These are phyloP conservation scores for Sinocyclocheilus anophthalmus DNA, from an alignment of 2,113 vertebrate species.

Conservation along the genomic window DNA sequence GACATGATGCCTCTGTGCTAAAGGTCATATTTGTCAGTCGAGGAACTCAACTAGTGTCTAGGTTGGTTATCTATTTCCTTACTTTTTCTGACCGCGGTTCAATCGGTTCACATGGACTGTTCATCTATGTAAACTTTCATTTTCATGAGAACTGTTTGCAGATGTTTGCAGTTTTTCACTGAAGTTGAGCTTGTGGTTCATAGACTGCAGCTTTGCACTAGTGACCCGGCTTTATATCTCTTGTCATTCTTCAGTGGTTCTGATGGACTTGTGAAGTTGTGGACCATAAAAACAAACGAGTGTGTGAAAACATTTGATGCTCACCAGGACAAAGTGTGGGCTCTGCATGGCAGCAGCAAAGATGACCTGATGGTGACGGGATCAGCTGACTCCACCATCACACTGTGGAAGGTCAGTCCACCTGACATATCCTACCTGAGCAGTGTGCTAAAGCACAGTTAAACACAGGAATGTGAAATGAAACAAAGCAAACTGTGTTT, in stretches of 20 bases:
- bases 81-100: neutral
- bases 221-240: neutral
- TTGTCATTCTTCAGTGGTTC: constrained; percentile 80
- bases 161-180: neutral
- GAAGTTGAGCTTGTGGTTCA: neutral
- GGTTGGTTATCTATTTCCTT: constrained; percentile 68
- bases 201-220: too few relatives aligned
- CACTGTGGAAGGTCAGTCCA: constrained; percentile 85
- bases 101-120: neutral
- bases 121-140: neutral
- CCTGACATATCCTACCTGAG: neutral
- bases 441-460: neutral
- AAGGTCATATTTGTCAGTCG: constrained; percentile 90
- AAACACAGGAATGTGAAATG: neutral
- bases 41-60: constrained; percentile 90
- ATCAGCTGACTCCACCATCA: constrained; percentile 87
- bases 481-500: neutral
- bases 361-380: constrained; percentile 85
- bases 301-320: constrained; percentile 91
- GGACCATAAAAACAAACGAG: constrained; percentile 97
- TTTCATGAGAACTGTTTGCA: neutral
- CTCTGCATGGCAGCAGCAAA: constrained; percentile 82
- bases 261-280: constrained; percentile 92
- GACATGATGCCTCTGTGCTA: constrained; percentile 93
- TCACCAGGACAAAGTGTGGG: constrained; percentile 96